Conservation (phyloP, 2,888 invertebrate species). For the Holacanthella duospinosa region DNA sequence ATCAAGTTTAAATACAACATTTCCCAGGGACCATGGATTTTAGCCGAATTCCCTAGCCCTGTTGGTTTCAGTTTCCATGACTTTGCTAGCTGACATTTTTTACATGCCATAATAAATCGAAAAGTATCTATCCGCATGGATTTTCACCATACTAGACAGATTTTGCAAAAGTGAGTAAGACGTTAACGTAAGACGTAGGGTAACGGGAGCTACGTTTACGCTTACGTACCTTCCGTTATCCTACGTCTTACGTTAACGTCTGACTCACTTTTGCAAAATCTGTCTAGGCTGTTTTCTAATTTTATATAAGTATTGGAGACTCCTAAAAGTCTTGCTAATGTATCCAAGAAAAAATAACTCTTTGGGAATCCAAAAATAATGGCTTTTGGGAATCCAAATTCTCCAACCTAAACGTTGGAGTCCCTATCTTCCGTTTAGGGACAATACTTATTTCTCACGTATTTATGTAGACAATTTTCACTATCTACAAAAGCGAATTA, state of each 20-base stretch:
- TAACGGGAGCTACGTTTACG: no score
- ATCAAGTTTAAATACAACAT: slow-evolving; percentile 17
- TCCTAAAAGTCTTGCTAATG: no score
- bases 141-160: slow-evolving; percentile 20
- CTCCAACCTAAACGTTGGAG: slow-evolving; percentile 16
- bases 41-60: background rate
- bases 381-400: slow-evolving; percentile 21
- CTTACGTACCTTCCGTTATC: no score
- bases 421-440: no score
- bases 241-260: no score
- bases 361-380: no score
- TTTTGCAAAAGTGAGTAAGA: no score
- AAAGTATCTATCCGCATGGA: slow-evolving; percentile 17
- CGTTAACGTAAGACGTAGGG: no score
- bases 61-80: background rate
- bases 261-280: no score
- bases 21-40: slow-evolving; percentile 15
- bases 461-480: background rate
- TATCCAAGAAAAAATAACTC: no score
- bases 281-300: no score
- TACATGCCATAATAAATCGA: slow-evolving; percentile 16
- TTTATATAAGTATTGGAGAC: no score
- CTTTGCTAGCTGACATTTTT: slow-evolving; percentile 18
- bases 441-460: slow-evolving; percentile 14
- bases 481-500: background rate